These are phyloP conservation scores for Eupsilia transversa DNA, from an alignment of 2,888 invertebrate species.

Conservation along the genomic window DNA sequence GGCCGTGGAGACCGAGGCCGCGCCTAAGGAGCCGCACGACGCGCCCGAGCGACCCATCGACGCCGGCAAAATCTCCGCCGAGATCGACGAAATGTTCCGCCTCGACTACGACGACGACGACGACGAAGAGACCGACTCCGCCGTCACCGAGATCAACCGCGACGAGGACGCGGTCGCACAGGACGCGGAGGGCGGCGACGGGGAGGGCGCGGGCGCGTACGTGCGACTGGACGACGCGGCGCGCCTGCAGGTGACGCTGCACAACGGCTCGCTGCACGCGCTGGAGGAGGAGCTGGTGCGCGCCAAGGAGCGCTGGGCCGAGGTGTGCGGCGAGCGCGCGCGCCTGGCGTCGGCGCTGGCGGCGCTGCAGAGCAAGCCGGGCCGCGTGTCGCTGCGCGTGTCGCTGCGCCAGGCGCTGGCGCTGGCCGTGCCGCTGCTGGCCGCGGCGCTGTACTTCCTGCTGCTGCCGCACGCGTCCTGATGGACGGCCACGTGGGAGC, in stretches of 20 bases:
- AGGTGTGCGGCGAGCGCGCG: constrained; percentile 91
- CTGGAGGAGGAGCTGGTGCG: constrained; percentile 94
- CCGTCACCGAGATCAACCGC: constrained; percentile 80
- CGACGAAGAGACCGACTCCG: constrained; percentile 85
- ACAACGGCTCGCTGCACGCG: constrained; percentile 91
- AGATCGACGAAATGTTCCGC: constrained; percentile 88
- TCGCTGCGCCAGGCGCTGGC: constrained; percentile 89
- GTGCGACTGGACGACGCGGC: constrained; percentile 79
- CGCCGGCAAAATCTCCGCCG: constrained; percentile 82
- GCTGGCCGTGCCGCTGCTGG: constrained; percentile 87
- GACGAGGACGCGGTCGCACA: constrained; percentile 63
- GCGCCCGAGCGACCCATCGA: constrained; percentile 72
- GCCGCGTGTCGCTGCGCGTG: constrained; percentile 74
- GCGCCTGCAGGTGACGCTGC: constrained; percentile 80
- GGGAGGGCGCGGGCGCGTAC: constrained; percentile 68
- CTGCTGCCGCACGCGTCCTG: constrained; percentile 91
- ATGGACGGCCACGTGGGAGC: constrained; percentile 91
- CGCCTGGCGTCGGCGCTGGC: constrained; percentile 90
- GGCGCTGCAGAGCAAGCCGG: constrained; percentile 88
- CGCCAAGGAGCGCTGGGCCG: constrained; percentile 93
- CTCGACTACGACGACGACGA: constrained; percentile 87
- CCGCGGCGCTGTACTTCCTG: constrained; percentile 91
- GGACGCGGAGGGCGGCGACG: constrained; percentile 42
- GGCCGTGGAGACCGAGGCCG: constrained; percentile 68
- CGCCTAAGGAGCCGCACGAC: constrained; percentile 72